Percentiles rank a stretch among this genome's conserved stretches.
Evolutionary conservation across 2,888 invertebrate genomes (phyloP).

Genomic region (Scaptomyza reducta): DNA sequence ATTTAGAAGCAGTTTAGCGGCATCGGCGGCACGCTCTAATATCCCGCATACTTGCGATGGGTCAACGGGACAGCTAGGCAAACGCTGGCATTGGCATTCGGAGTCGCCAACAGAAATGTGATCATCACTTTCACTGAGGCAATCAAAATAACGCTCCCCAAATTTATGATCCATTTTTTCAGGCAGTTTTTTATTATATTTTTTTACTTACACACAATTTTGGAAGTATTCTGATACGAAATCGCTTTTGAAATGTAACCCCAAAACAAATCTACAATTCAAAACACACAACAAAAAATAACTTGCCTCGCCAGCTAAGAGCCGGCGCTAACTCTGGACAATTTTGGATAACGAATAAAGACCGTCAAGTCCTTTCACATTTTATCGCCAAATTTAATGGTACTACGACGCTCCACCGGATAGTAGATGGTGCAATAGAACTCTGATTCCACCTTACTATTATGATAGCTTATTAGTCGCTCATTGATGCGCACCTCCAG

Average conservation of each 20-base stretch:
- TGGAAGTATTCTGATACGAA: slow-evolving; percentile 16
- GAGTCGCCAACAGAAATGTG: neutral
- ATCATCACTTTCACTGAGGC: slow-evolving; percentile 41
- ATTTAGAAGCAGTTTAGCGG: slow-evolving; percentile 33
- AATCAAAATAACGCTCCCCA: slow-evolving; percentile 51
- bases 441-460: slow-evolving; percentile 74
- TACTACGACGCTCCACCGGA: slow-evolving; percentile 72
- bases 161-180: slow-evolving; percentile 19
- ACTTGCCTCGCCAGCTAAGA: slow-evolving; percentile 18
- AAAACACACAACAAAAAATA: slow-evolving; percentile 4
- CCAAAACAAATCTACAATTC: slow-evolving; percentile 16
- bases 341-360: neutral
- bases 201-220: slow-evolving; percentile 41
- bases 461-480: slow-evolving; percentile 75
- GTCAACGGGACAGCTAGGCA: slow-evolving; percentile 13
- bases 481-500: slow-evolving; percentile 78
- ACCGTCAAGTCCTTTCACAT: neutral
- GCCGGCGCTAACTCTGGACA: neutral
- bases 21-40: slow-evolving; percentile 40
- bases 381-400: slow-evolving; percentile 8
- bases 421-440: slow-evolving; percentile 81
- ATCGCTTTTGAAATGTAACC: slow-evolving; percentile 10
- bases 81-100: neutral
- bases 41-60: slow-evolving; percentile 27
- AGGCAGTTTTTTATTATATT: neutral